Conservation (phyloP, 2,797 vertebrate genomes). For the Sebastes iracundus region DNA sequence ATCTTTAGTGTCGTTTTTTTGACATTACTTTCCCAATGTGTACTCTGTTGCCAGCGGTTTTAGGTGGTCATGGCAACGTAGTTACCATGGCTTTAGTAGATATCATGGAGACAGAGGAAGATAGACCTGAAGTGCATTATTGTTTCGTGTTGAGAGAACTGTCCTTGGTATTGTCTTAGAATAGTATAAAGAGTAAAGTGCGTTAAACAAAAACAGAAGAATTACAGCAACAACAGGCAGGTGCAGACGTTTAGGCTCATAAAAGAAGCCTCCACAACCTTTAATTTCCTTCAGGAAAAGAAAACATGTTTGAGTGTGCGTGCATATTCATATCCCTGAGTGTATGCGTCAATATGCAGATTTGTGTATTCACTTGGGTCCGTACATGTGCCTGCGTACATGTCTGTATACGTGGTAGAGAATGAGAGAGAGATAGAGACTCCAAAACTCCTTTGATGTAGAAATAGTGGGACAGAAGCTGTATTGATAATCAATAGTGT, state of each 20-base stretch:
- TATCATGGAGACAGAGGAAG: conserved; percentile 35
- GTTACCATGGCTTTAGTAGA: conserved; percentile 72
- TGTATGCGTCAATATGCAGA: neutral
- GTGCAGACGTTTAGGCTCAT: conserved; percentile 10
- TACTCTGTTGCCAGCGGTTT: conserved; percentile 50
- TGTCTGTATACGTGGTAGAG: neutral
- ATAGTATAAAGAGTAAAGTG: neutral
- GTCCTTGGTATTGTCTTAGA: neutral
- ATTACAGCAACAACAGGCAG: conserved; percentile 9
- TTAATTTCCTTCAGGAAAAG: conserved; percentile 12
- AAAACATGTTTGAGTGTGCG: neutral
- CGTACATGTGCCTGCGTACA: neutral
- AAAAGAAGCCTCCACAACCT: neutral
- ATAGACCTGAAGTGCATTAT: conserved; percentile 36
- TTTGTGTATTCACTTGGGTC: conserved; percentile 13
- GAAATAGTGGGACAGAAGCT: conserved; percentile 44
- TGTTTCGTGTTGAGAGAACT: conserved; percentile 14
- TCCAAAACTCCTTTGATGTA: conserved; percentile 47
- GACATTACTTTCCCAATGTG: conserved; percentile 22
- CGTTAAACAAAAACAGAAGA: conserved; percentile 10
- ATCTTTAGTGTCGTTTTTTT: conserved; percentile 7
- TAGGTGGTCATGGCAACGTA: conserved; percentile 76
- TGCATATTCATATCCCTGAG: neutral
- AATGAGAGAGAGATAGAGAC: neutral
- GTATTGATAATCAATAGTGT: conserved; percentile 69